Base-by-base conservation (phyloP, 2,797 vertebrate species). In the Natrix natrix region DNA sequence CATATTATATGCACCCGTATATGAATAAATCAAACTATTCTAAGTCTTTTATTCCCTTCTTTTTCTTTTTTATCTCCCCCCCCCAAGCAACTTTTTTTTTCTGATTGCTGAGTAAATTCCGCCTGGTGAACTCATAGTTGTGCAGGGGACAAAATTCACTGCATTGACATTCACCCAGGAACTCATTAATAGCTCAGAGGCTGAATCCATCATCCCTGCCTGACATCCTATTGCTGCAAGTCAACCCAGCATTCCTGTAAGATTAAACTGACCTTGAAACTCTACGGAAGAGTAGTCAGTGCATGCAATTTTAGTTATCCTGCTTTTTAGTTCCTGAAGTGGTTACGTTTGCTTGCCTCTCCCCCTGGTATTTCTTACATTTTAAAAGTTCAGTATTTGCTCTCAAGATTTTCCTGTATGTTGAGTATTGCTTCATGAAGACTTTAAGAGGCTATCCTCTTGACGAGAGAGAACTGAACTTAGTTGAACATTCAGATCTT, bases 221-320 rank as follows among this genome's bases (percentile, higher is more conserved):
- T 78, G 90, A 89, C 90, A 89, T 83, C 14, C 56, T 32, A 16
- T 61, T 54, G 55, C 48, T 91, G 69, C 90, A 89, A 88, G 88
- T 93, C 90, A 91, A 22, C 48, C 69, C 57, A 43, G 56, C 37
- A 52, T 57, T 83, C 11, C 90, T 60, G 11, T 83, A 54, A 26
- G 86, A 88, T 43, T 60, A 28, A 93, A 83, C 43, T 89, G 92
- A 91, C 92, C 90, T 91, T 93, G 92, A 93, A 55, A 43, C 28
- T 13, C 32, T 13, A 3, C 12, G 54, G 56, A 90, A 66, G 59
- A 13, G 28, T 10, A 57, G 17, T 78, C 52, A 1, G 26, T 16
- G 63, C 52, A 16, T 90, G 60, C 74, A 83, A 13, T 37, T 90
- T 87, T 48, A 69, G 89, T 26, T 24, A 12, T 26, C 57, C 66